Conservation (phyloP, 1,140 invertebrate genomes). For the Leptinotarsa undecemlineata region DNA sequence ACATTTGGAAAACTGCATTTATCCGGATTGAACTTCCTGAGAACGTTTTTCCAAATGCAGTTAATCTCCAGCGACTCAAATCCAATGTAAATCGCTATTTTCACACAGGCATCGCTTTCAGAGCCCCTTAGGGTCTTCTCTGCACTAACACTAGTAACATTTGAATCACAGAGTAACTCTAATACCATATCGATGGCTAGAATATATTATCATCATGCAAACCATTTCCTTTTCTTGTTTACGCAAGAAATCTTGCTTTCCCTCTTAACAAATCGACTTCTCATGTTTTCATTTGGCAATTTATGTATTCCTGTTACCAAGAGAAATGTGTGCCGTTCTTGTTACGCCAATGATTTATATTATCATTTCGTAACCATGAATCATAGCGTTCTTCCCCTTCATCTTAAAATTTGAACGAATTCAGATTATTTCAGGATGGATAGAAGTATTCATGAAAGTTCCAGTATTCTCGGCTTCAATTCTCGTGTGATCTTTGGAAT, state of each 20-base stretch:
- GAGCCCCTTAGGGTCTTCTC: too few species aligned
- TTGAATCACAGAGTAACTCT: too few species aligned
- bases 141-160: too few species aligned
- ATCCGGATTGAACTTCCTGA: too few species aligned
- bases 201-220: too few species aligned
- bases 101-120: too few species aligned
- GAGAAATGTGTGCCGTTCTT: not conserved
- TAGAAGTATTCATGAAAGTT: not conserved
- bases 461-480: not conserved
- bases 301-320: conserved; percentile 7
- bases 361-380: conserved; percentile 20
- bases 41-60: too few species aligned
- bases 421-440: conserved; percentile 5
- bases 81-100: too few species aligned
- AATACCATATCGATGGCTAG: too few species aligned
- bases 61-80: too few species aligned
- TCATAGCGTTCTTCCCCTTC: conserved; percentile 1
- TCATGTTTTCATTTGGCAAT: not conserved
- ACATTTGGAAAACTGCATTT: too few species aligned
- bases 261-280: conserved; percentile 1
- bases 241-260: not conserved
- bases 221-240: not conserved
- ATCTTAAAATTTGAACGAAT: conserved; percentile 16
- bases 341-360: conserved; percentile 23
- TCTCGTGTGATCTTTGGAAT: not conserved